Conservation (phyloP, 1,140 invertebrate genomes). For the Trachymyrmex cornetzi region DNA sequence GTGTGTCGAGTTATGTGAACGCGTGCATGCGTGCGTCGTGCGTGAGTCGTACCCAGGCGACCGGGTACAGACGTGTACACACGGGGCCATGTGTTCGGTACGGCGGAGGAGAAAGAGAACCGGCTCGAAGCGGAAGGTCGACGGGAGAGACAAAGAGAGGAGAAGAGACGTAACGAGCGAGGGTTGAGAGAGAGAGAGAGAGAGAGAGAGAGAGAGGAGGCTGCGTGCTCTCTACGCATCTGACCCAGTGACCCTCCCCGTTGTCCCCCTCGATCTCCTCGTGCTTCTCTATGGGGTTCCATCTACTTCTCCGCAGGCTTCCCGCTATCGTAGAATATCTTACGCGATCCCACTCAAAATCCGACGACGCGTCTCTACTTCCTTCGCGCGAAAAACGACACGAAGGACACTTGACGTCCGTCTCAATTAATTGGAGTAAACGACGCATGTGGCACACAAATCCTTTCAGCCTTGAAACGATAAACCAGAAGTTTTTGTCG, state of each 20-base stretch:
- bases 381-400: constrained; percentile 16
- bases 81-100: constrained; percentile 80
- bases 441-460: not conserved
- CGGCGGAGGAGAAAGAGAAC: constrained; percentile 70
- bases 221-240: constrained; percentile 78
- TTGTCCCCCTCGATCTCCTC: constrained; percentile 69
- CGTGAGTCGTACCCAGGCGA: constrained; percentile 4
- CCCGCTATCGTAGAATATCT: constrained; percentile 25
- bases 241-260: constrained; percentile 85
- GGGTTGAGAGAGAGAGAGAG: constrained; percentile 60
- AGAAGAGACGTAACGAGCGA: constrained; percentile 58
- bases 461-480: not conserved
- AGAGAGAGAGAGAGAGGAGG: constrained; percentile 48
- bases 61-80: constrained; percentile 60
- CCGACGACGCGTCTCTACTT: constrained; percentile 69
- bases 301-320: constrained; percentile 36
- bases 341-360: constrained; percentile 69
- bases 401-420: constrained; percentile 45
- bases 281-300: constrained; percentile 49
- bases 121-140: constrained; percentile 55
- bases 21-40: not conserved
- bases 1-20: constrained; percentile 13
- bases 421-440: constrained; percentile 25
- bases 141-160: constrained; percentile 65
- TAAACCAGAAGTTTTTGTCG: not conserved